Conservation (phyloP, 2,113 vertebrate genomes). For the Ascaphus truei region DNA sequence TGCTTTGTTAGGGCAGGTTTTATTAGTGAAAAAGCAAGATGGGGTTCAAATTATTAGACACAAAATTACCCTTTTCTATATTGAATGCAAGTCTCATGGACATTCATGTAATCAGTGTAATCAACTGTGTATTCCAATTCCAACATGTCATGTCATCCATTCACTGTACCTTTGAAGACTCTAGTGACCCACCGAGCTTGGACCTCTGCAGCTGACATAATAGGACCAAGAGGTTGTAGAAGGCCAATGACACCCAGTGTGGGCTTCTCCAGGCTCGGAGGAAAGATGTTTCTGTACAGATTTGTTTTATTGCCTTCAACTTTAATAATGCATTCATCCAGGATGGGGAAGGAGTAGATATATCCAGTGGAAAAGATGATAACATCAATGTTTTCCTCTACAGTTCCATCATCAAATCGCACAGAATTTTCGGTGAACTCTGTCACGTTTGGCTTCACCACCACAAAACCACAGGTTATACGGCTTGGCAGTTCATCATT, state of each 20-base stretch:
- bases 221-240: slow-evolving; percentile 68
- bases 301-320: slow-evolving; percentile 60
- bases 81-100: too few species aligned
- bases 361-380: slow-evolving; percentile 90
- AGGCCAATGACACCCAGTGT: slow-evolving; percentile 80
- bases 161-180: slow-evolving; percentile 74
- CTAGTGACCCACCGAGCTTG: slow-evolving; percentile 81
- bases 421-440: slow-evolving; percentile 67
- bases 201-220: slow-evolving; percentile 79
- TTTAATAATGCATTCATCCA: slow-evolving; percentile 55
- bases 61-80: too few species aligned
- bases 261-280: slow-evolving; percentile 64
- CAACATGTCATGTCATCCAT: background rate
- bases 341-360: slow-evolving; percentile 70
- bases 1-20: too few species aligned
- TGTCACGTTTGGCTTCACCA: slow-evolving; percentile 70
- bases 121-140: background rate
- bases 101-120: background rate
- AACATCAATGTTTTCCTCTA: slow-evolving; percentile 69
- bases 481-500: slow-evolving; percentile 81
- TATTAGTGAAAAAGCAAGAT: too few species aligned
- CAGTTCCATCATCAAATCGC: slow-evolving; percentile 77
- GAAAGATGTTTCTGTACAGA: slow-evolving; percentile 78
- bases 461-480: slow-evolving; percentile 73
- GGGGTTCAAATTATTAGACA: too few species aligned